Evolutionary conservation across 2,113 vertebrate species (phyloP), one percentile per base, ranked within the genome.

Genomic region (Microtus richardsoni): DNA sequence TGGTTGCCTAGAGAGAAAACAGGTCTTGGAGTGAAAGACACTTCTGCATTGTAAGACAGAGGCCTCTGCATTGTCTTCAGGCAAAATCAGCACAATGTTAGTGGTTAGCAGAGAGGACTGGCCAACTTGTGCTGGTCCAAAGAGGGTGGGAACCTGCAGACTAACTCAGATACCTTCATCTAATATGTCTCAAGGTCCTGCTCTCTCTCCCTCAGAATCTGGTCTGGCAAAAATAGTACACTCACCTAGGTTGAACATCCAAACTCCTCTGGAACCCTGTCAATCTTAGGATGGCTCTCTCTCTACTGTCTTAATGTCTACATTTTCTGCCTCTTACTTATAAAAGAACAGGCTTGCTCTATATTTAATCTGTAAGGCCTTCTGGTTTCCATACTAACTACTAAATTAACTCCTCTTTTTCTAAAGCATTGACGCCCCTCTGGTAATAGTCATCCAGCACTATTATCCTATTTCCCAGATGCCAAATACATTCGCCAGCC

Each of bases 341-440:
- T 4, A 85, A 64, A 71, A 92, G 21, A 77, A 66, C 58, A 47
- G 36, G 9, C 52, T 78, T 44, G n/a, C 16, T 89, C 82, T 83
- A 54, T 75, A 96, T 17, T 30, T 17, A 89, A 73, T 86, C 84
- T 80, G 9, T 77, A 39, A 92, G 19, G 19, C 9, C 24, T 94
- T 92, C 39, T 68, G 73, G 39, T n/a, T 96, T 96, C 87, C 86
- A 91, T 21, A 92, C 85, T 89, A 94, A 80, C n/a, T 80, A 9
- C 49, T 92, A 90, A 64, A 64, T 83, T 89, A 89, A 78, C 71
- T 77, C 7, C 58, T 85, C 89, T 90, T 87, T 93, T 86, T 24
- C 84, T 73, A 94, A 91, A 92, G 74, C 44, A 82, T 66, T 36
- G 28, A 30, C 91, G 91, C 33, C 24, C 14, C 7, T 36, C 62